Evolutionary conservation across 2,113 vertebrate genomes (phyloP).

Genomic region (Gracilinanus agilis): DNA sequence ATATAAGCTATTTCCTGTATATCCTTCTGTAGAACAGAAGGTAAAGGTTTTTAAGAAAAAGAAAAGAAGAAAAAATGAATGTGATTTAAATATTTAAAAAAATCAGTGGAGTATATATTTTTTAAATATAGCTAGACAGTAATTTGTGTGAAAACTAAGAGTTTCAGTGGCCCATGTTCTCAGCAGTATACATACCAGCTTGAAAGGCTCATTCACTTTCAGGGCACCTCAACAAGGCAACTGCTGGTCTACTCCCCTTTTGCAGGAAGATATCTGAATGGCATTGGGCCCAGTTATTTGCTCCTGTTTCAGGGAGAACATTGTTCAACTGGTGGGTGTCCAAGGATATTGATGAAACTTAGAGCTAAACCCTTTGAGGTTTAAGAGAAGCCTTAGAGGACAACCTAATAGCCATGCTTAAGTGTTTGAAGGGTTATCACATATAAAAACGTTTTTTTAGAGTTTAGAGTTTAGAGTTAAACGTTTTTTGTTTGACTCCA

Average conservation of each 20-base stretch:
- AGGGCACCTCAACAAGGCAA: neutral
- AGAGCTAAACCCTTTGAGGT: neutral
- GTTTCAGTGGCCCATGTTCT: neutral
- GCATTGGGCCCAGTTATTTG: neutral
- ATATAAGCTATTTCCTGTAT: neutral
- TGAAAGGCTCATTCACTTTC: neutral
- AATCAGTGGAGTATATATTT: neutral
- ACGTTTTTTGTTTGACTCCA: neutral
- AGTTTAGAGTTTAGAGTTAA: too few relatives aligned
- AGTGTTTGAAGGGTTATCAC: neutral
- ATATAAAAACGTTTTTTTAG: too few relatives aligned
- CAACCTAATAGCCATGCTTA: neutral
- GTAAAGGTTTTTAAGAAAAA: too few relatives aligned
- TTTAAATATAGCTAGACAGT: too few relatives aligned
- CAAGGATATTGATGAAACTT: neutral
- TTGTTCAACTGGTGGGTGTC: neutral
- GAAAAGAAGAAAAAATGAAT: too few relatives aligned
- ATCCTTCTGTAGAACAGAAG: neutral
- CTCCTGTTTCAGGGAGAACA: neutral
- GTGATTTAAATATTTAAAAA: neutral
- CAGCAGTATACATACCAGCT: neutral
- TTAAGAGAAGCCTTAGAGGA: neutral
- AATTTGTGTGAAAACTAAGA: neutral
- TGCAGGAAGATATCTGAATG: neutral
- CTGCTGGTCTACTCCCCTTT: neutral